phyloP scores from a whole-genome alignment of 2,797 vertebrate species.

The Coilia nasus region DNA sequence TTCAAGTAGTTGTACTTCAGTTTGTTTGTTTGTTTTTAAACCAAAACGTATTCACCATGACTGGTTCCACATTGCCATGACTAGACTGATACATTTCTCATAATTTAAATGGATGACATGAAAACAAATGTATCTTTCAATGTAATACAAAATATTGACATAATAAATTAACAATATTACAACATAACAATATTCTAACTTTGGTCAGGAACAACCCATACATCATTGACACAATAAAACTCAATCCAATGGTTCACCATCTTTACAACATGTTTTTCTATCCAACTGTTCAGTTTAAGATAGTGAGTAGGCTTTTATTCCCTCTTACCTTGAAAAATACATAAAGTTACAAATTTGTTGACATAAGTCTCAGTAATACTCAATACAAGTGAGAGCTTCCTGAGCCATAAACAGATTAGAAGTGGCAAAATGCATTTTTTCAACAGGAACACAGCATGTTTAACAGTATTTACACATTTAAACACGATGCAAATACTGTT shows the following conservation, averaged over 20 bases:
- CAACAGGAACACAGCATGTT: not conserved
- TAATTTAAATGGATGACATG: not conserved
- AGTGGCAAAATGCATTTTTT: conserved; percentile 10
- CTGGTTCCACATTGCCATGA: not conserved
- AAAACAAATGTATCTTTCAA: not conserved
- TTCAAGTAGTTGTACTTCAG: not conserved
- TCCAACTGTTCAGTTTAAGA: not conserved
- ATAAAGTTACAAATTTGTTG: not conserved
- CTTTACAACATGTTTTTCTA: not conserved
- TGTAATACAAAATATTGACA: not conserved
- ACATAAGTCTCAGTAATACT: conserved; percentile 11
- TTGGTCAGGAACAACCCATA: not conserved
- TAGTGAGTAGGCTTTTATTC: not conserved
- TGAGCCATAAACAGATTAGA: not conserved
- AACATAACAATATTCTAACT: not conserved
- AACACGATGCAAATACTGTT: conserved; percentile 14
- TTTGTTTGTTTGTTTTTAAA: not conserved
- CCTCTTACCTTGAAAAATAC: not conserved
- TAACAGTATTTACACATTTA: not conserved
- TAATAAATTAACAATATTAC: not conserved
- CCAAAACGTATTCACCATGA: not conserved
- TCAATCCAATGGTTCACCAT: not conserved
- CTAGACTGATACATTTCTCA: not conserved
- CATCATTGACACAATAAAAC: not conserved
- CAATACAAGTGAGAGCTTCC: not conserved